Evolutionary conservation across 2,113 vertebrate genomes (phyloP).

Genomic region (Nansenia antarctica): DNA sequence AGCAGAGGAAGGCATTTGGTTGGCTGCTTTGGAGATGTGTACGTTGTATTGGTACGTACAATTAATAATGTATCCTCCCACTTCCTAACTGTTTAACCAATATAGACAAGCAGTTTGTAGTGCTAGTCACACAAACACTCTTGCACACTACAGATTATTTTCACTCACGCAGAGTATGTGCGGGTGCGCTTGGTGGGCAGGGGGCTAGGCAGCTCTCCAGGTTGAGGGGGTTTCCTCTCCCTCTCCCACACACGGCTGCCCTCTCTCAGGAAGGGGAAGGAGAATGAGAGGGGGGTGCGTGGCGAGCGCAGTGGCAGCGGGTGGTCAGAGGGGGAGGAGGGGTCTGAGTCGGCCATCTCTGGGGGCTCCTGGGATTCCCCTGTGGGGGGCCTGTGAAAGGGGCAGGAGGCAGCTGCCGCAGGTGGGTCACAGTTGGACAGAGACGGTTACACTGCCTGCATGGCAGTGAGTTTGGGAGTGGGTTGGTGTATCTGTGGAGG

Average conservation of each 20-base stretch:
- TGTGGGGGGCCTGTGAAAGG: background rate
- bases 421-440: slow-evolving; percentile 5
- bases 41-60: background rate
- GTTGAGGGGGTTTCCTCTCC: slow-evolving; percentile 81
- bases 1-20: no score
- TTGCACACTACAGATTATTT: background rate
- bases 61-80: background rate
- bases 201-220: slow-evolving; percentile 89
- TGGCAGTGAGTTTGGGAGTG: slow-evolving; percentile 40
- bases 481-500: background rate
- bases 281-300: slow-evolving; percentile 82
- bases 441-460: slow-evolving; percentile 58
- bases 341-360: slow-evolving; percentile 84
- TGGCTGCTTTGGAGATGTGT: background rate
- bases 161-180: slow-evolving; percentile 96
- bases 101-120: no score
- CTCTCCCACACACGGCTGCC: slow-evolving; percentile 91
- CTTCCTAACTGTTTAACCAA: no score
- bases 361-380: background rate
- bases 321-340: slow-evolving; percentile 69
- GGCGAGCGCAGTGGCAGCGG: slow-evolving; percentile 83
- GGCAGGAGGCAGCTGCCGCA: slow-evolving; percentile 19
- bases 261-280: slow-evolving; percentile 91
- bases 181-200: slow-evolving; percentile 96
- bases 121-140: background rate